Conservation (phyloP, 2,888 invertebrate genomes). For the Synergus gifuensis region DNA sequence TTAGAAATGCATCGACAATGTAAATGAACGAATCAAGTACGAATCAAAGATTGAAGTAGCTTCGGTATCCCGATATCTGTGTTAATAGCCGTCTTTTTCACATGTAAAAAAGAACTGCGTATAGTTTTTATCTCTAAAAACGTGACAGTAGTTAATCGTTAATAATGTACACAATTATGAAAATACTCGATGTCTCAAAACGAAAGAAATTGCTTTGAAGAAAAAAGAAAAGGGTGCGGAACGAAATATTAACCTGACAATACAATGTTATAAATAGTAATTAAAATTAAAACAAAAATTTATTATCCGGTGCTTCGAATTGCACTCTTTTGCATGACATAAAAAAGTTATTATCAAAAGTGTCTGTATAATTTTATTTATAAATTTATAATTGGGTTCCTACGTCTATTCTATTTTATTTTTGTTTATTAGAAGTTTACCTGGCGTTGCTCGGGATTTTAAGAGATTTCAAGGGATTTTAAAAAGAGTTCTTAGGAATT, state of each 20-base stretch:
- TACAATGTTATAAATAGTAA: constrained; percentile 5
- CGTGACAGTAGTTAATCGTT: constrained; percentile 9
- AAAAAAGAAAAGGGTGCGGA: neutral
- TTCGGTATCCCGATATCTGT: constrained; percentile 36
- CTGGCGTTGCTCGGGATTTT: too few species aligned
- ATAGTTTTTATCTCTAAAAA: constrained; percentile 24
- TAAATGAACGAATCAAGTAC: constrained; percentile 28
- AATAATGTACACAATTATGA: constrained; percentile 3
- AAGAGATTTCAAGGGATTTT: too few species aligned
- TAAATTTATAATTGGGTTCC: too few species aligned
- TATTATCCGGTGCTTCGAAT: neutral
- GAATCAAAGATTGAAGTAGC: constrained; percentile 35
- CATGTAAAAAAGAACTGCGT: constrained; percentile 25
- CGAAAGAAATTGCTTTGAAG: constrained; percentile 20
- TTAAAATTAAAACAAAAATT: constrained; percentile 1
- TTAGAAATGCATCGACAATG: constrained; percentile 39
- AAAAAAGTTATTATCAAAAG: neutral
- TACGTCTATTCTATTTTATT: too few species aligned
- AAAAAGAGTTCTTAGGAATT: too few species aligned
- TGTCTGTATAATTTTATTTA: neutral
- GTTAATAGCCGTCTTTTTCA: constrained; percentile 36
- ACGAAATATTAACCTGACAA: constrained; percentile 30
- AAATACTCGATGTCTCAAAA: constrained; percentile 18
- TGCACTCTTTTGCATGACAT: constrained; percentile 25
- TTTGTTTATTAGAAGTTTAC: too few species aligned